Evolutionary conservation across 2,797 vertebrate species (phyloP).

Genomic region (Bryconaethiops microstoma): DNA sequence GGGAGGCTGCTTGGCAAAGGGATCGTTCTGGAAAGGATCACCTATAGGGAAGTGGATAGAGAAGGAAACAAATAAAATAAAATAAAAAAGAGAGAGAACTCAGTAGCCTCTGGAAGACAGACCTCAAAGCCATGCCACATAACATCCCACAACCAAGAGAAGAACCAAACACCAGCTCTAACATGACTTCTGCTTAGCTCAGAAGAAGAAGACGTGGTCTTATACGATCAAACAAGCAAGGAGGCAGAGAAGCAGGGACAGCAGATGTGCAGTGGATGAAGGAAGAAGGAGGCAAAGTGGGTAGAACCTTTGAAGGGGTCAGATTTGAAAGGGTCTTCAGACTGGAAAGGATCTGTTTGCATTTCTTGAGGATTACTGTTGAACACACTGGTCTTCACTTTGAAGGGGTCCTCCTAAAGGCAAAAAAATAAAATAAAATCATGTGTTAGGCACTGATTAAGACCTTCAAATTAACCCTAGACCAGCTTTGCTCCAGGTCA

Average conservation of each 20-base stretch:
- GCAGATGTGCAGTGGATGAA: neutral
- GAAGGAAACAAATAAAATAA: too few relatives aligned
- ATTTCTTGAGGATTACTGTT: slow-evolving; percentile 84
- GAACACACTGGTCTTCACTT: slow-evolving; percentile 88
- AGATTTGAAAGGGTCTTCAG: slow-evolving; percentile 93
- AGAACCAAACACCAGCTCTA: neutral
- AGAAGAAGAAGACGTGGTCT: slow-evolving; percentile 15
- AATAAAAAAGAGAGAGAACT: slow-evolving; percentile 32
- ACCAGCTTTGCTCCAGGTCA: neutral
- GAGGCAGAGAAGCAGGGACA: neutral
- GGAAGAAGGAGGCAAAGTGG: neutral
- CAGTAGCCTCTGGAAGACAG: slow-evolving; percentile 22
- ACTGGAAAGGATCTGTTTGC: slow-evolving; percentile 91
- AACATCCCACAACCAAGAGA: neutral
- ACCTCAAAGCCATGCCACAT: slow-evolving; percentile 1
- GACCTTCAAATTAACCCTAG: neutral
- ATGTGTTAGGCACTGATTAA: neutral
- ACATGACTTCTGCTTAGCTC: neutral
- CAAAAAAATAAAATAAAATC: neutral
- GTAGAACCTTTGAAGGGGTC: slow-evolving; percentile 91
- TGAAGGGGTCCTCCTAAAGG: slow-evolving; percentile 91
- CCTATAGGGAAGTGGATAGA: slow-evolving; percentile 73
- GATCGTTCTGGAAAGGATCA: slow-evolving; percentile 94
- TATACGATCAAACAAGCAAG: slow-evolving; percentile 36
- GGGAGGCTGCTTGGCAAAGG: slow-evolving; percentile 87